These are phyloP conservation scores for Orthosia cruda DNA, from an alignment of 2,888 invertebrate species.

Conservation along the genomic window DNA sequence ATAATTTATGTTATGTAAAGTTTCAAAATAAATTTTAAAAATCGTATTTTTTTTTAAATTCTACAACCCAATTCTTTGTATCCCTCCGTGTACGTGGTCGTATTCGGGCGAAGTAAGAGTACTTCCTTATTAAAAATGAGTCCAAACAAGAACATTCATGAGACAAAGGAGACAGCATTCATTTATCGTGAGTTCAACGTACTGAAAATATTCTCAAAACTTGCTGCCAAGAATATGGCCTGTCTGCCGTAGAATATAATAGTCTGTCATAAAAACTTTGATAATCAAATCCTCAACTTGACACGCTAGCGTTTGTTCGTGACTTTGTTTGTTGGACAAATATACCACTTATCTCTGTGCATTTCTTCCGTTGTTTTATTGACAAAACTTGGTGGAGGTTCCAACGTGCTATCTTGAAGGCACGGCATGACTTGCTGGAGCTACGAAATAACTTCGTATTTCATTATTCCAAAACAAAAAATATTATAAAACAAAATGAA, in stretches of 20 bases:
- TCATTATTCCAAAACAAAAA: too few relatives aligned
- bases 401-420: neutral
- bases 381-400: slow-evolving; percentile 1
- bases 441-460: neutral
- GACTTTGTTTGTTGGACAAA: slow-evolving; percentile 35
- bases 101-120: too few relatives aligned
- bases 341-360: slow-evolving; percentile 25
- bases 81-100: neutral
- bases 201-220: slow-evolving; percentile 46
- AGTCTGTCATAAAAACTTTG: slow-evolving; percentile 51
- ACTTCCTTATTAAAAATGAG: slow-evolving; percentile 37
- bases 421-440: neutral
- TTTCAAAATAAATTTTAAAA: too few relatives aligned
- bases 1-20: too few relatives aligned
- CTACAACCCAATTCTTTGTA: too few relatives aligned
- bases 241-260: slow-evolving; percentile 41
- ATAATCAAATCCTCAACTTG: slow-evolving; percentile 53
- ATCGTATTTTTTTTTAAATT: too few relatives aligned
- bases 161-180: slow-evolving; percentile 20
- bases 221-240: slow-evolving; percentile 29
- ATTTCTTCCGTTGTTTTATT: slow-evolving; percentile 24
- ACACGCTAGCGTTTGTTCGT: slow-evolving; percentile 27
- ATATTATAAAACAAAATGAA: too few relatives aligned
- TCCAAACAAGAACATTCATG: slow-evolving; percentile 33
- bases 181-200: slow-evolving; percentile 26